Evolutionary conservation across 1,140 invertebrate species (phyloP), one percentile per base, ranked within the genome.

Genomic region (Drosophila ercepeae): DNA sequence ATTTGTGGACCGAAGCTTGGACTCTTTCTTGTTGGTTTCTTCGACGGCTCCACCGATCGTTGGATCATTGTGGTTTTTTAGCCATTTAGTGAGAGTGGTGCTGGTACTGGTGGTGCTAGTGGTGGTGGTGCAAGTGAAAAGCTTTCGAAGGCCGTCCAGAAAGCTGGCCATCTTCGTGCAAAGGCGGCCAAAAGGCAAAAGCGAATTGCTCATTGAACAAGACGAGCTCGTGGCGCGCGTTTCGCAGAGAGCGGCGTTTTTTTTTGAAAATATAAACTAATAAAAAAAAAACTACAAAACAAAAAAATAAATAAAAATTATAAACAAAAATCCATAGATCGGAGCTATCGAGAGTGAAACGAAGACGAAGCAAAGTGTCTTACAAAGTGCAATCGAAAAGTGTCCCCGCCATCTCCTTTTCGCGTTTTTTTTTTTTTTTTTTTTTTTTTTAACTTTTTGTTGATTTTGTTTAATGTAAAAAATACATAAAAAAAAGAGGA

Each of bases 121-220:
- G 1, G 32, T 36, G 29, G 19, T 6, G 6, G 21, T 39, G 55
- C 23, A 25, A 64, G 60, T 36, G 23, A 60, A 64, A 64, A 64
- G 60, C 60, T 64, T 46, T 19, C 29, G 58, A 64, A 64, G 60
- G 57, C 60, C 60, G 23, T 61, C 55, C 55, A 18, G 11, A 64
- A 64, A 64, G 60, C 60, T 67, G 44, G 36, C 59, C 59, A 27
- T 44, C 59, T 60, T 34, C 60, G 63, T 19, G 34, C 27, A 70
- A 70, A 70, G 58, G 68, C 57, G 60, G 46, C 60, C 60, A 59
- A 52, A 67, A 64, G 23, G 32, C 14, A 68, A 72, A 61, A 63
- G 57, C 68, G 75, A 77, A 75, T 70, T 77, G 82, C 53, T 88
- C 82, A 86, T 86, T 86, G 82, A 86, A 86, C 59, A 88, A 86